phyloP scores from a whole-genome alignment of 2,797 vertebrate species.

The Molossus molossus region DNA sequence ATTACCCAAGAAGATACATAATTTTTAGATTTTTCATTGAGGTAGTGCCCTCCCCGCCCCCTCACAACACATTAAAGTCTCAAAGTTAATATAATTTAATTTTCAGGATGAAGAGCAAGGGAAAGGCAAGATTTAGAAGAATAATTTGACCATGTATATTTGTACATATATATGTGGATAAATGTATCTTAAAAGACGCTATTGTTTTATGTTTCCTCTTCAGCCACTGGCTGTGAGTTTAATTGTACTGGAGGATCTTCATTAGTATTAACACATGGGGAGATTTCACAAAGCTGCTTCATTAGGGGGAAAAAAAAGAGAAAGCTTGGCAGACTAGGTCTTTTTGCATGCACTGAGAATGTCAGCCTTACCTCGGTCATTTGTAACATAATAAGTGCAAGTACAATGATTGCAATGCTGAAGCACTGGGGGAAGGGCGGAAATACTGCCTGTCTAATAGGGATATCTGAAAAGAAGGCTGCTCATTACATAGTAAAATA shows the following conservation, averaged over 20 bases:
- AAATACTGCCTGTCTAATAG: slow-evolving; percentile 93
- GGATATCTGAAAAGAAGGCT: slow-evolving; percentile 92
- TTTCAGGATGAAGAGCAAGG: slow-evolving; percentile 74
- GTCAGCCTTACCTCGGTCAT: slow-evolving; percentile 98
- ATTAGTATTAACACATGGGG: slow-evolving; percentile 96
- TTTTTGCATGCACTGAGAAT: slow-evolving; percentile 96
- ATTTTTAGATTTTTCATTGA: slow-evolving; percentile 36
- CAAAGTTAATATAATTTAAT: slow-evolving; percentile 70
- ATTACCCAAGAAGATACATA: slow-evolving; percentile 39
- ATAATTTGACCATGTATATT: slow-evolving; percentile 77
- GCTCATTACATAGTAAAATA: slow-evolving; percentile 97
- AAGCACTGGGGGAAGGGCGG: slow-evolving; percentile 95
- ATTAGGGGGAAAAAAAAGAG: slow-evolving; percentile 91
- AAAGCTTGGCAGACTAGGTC: slow-evolving; percentile 93
- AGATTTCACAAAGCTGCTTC: slow-evolving; percentile 94
- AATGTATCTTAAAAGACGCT: slow-evolving; percentile 92
- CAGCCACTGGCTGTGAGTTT: slow-evolving; percentile 93
- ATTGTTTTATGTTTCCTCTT: slow-evolving; percentile 94
- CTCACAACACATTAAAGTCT: slow-evolving; percentile 54
- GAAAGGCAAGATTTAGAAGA: slow-evolving; percentile 74
- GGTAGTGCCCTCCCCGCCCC: not conserved
- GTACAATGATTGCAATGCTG: slow-evolving; percentile 95
- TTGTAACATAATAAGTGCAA: slow-evolving; percentile 99
- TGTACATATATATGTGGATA: slow-evolving; percentile 72
- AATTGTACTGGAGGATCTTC: slow-evolving; percentile 98